Conservation (phyloP, 1,140 invertebrate genomes). For the Lerema accius region DNA sequence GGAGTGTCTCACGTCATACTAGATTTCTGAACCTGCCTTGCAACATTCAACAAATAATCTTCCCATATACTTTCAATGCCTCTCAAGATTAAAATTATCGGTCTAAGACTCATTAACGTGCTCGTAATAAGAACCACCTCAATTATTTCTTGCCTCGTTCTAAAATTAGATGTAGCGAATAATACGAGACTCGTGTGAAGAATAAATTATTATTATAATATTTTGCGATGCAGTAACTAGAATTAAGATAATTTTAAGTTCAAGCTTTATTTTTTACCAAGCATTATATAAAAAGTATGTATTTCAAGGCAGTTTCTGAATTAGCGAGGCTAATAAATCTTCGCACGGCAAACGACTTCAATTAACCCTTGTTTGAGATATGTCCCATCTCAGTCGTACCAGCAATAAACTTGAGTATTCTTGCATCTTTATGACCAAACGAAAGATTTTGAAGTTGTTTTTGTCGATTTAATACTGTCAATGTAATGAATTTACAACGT, state of each 20-base stretch:
- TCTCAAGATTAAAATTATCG: neutral
- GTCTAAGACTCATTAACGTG: neutral
- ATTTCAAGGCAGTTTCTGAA: neutral
- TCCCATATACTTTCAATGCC: neutral
- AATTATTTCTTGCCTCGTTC: neutral
- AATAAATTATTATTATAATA: neutral
- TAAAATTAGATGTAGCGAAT: neutral
- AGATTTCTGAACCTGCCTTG: constrained; percentile 2
- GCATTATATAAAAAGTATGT: neutral
- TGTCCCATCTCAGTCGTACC: neutral
- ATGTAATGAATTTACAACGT: too few relatives aligned
- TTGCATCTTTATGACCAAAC: neutral
- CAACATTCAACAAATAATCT: constrained; percentile 6
- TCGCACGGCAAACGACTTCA: constrained; percentile 21
- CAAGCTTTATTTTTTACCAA: too few relatives aligned
- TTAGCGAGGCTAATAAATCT: constrained; percentile 1
- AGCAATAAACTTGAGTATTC: neutral
- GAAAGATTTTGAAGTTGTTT: neutral
- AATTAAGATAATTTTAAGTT: too few relatives aligned
- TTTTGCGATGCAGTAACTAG: too few relatives aligned
- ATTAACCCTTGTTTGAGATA: constrained; percentile 42
- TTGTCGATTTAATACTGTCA: too few relatives aligned
- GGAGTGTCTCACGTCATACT: neutral
- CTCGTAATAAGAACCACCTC: too few relatives aligned
- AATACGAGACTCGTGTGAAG: neutral